These are phyloP conservation scores for Leucoraja erinaceus DNA, from an alignment of 2,113 vertebrate species.

Conservation along the genomic window DNA sequence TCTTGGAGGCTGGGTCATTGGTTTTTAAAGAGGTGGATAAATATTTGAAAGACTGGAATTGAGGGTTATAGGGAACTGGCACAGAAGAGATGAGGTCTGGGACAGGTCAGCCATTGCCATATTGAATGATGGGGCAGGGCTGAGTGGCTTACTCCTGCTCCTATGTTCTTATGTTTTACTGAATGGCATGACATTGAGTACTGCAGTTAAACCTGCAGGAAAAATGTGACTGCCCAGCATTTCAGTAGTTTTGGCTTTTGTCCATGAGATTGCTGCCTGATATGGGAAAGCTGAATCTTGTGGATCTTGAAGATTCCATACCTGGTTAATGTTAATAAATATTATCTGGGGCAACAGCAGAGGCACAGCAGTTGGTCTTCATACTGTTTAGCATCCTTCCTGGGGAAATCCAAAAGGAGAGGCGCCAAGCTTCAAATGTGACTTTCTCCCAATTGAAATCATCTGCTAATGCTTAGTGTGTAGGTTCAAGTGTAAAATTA, in stretches of 20 bases:
- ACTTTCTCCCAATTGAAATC: not conserved
- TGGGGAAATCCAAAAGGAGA: not conserved
- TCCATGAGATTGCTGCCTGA: not conserved
- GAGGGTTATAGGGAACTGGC: too few relatives aligned
- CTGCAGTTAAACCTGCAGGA: not conserved
- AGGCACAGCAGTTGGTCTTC: not conserved
- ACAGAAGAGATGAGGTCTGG: too few relatives aligned
- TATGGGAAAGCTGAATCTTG: not conserved
- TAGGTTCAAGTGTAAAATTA: not conserved
- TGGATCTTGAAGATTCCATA: not conserved
- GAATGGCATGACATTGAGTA: not conserved
- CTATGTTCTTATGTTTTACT: too few relatives aligned
- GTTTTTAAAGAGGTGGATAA: too few relatives aligned
- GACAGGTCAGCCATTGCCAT: too few relatives aligned
- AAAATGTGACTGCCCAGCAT: not conserved
- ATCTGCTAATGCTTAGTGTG: not conserved
- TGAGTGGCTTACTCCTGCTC: too few relatives aligned
- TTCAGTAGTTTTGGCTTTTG: not conserved
- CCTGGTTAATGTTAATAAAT: not conserved
- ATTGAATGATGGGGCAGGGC: too few relatives aligned
- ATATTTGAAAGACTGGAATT: too few relatives aligned
- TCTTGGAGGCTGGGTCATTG: too few relatives aligned
- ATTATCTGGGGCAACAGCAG: not conserved
- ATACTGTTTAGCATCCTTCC: not conserved
- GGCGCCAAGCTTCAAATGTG: not conserved